Percentiles rank a stretch among this genome's conserved stretches.
phyloP scores from a whole-genome alignment of 1,140 invertebrate genomes.

The Ceratina japonica region DNA sequence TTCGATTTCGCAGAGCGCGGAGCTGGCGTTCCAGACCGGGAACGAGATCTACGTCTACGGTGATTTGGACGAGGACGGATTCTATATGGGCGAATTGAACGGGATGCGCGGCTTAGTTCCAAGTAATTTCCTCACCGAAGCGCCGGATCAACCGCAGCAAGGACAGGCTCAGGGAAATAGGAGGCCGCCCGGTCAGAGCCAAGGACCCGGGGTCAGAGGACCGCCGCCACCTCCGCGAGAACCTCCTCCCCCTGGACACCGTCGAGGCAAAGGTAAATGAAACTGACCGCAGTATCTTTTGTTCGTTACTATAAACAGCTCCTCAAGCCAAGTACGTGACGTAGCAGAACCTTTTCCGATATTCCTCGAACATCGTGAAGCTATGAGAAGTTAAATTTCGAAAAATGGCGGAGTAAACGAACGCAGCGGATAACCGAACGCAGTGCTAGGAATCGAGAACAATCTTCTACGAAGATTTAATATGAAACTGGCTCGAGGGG shows the following conservation, averaged over 20 bases:
- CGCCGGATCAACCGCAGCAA: slow-evolving; percentile 84
- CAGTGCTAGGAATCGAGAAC: slow-evolving; percentile 12
- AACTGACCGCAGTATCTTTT: neutral
- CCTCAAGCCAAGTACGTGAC: slow-evolving; percentile 43
- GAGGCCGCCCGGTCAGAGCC: slow-evolving; percentile 78
- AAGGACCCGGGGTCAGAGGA: slow-evolving; percentile 86
- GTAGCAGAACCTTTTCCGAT: neutral
- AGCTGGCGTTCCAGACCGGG: slow-evolving; percentile 95
- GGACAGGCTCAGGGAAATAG: slow-evolving; percentile 71
- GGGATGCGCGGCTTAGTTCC: slow-evolving; percentile 95
- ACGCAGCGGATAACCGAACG: slow-evolving; percentile 4
- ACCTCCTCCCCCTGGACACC: slow-evolving; percentile 72
- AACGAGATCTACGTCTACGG: slow-evolving; percentile 97
- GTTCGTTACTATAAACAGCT: slow-evolving; percentile 35
- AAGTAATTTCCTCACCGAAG: slow-evolving; percentile 96
- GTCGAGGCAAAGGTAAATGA: slow-evolving; percentile 76
- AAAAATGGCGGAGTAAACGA: slow-evolving; percentile 10
- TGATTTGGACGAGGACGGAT: slow-evolving; percentile 98
- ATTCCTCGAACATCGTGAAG: neutral
- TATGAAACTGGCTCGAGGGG: slow-evolving; percentile 53
- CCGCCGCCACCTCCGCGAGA: slow-evolving; percentile 90
- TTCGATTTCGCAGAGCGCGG: slow-evolving; percentile 85
- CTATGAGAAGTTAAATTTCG: slow-evolving; percentile 10
- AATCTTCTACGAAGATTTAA: slow-evolving; percentile 11
- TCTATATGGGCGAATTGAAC: slow-evolving; percentile 96